Percentiles rank a stretch among this genome's conserved stretches.
phyloP scores from a whole-genome alignment of 2,888 invertebrate species.

The Leptopilina syphax region DNA sequence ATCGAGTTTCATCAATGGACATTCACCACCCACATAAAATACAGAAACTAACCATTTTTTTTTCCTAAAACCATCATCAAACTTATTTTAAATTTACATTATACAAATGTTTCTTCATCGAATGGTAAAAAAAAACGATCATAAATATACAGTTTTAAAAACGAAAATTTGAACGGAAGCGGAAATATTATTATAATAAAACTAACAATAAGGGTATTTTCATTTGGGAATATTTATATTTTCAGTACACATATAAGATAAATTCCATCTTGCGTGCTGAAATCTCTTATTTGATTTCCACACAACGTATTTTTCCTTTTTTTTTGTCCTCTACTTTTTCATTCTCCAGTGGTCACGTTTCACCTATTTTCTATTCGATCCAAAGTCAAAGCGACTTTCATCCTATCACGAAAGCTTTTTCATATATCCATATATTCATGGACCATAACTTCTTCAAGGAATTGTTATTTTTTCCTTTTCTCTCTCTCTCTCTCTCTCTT shows the following conservation, averaged over 20 bases:
- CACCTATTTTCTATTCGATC: slow-evolving; percentile 20
- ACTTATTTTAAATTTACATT: background rate
- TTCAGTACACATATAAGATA: background rate
- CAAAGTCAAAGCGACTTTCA: slow-evolving; percentile 34
- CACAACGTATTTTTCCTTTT: slow-evolving; percentile 7
- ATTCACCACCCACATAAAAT: slow-evolving; percentile 4
- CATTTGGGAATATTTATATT: slow-evolving; percentile 28
- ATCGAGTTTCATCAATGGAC: slow-evolving; percentile 19
- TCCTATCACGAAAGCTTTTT: slow-evolving; percentile 30
- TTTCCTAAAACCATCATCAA: background rate
- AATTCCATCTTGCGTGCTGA: slow-evolving; percentile 9
- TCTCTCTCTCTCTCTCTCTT: background rate
- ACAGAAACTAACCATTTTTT: background rate
- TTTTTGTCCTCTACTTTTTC: slow-evolving; percentile 13
- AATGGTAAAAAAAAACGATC: background rate
- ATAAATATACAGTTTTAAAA: no score
- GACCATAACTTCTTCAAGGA: slow-evolving; percentile 12
- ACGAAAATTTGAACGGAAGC: no score
- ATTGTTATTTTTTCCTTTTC: background rate
- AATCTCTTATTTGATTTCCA: slow-evolving; percentile 27
- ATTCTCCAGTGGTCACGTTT: slow-evolving; percentile 25
- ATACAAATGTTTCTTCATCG: background rate
- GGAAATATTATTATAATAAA: no score
- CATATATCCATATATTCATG: slow-evolving; percentile 29
- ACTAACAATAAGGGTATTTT: background rate